Percentiles rank a stretch among this genome's conserved stretches.
These are phyloP conservation scores for Adelognathus sp. DNA, from an alignment of 2,888 invertebrate species.

Conservation along the genomic window DNA sequence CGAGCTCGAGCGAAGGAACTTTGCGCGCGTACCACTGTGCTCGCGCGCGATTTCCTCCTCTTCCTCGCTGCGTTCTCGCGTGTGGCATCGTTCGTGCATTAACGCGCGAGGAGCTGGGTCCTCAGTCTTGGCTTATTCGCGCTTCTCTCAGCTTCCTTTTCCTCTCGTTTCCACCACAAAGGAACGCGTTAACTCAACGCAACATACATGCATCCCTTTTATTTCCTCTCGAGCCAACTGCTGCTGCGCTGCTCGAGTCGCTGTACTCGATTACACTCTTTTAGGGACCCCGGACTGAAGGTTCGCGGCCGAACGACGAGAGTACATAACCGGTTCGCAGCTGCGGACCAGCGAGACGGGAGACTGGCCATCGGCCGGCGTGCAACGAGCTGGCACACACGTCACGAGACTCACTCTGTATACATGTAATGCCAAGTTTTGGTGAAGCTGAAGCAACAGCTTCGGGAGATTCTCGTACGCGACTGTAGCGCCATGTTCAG, in stretches of 20 bases:
- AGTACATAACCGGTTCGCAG: conserved; percentile 80
- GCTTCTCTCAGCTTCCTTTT: conserved; percentile 22
- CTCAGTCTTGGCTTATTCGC: conserved; percentile 34
- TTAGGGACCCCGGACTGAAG: conserved; percentile 53
- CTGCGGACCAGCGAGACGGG: conserved; percentile 72
- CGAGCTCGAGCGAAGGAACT: conserved; percentile 35
- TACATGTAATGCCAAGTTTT: conserved; percentile 28
- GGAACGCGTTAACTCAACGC: conserved; percentile 31
- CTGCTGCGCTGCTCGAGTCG: conserved; percentile 15
- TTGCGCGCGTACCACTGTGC: conserved; percentile 23
- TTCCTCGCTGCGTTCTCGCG: conserved; percentile 43
- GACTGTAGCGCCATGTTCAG: not conserved
- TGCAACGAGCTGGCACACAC: conserved; percentile 35
- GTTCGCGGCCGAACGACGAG: conserved; percentile 61
- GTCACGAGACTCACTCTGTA: conserved; percentile 34
- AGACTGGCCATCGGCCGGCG: conserved; percentile 54
- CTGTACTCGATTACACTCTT: conserved; percentile 43
- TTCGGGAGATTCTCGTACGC: not conserved
- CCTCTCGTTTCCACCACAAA: conserved; percentile 41
- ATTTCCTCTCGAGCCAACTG: conserved; percentile 42
- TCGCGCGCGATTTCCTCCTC: conserved; percentile 26
- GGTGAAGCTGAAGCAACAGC: conserved; percentile 30
- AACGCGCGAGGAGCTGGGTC: conserved; percentile 33
- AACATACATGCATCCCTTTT: conserved; percentile 49
- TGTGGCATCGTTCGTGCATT: conserved; percentile 54